A percentile compares a stretch with the other conserved stretches of the same genome.
These are phyloP conservation scores for Stenodema calcarata DNA, from an alignment of 2,888 invertebrate genomes.

Conservation along the genomic window DNA sequence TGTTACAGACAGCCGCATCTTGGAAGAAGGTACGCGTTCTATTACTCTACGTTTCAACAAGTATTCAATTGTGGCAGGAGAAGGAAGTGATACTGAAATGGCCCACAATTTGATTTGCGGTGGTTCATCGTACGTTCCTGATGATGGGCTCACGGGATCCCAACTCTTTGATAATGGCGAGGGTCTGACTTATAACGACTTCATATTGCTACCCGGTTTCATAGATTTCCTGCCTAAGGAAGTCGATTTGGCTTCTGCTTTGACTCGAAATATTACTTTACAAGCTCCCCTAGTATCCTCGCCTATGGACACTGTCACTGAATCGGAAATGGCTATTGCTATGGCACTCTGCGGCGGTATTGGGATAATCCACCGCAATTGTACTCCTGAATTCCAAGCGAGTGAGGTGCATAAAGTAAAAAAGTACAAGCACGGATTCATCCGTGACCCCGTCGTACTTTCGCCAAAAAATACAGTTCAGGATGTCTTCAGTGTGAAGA, in stretches of 20 bases:
- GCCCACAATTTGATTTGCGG: slow-evolving; percentile 61
- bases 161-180: slow-evolving; percentile 84
- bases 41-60: neutral
- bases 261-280: slow-evolving; percentile 86
- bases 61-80: neutral
- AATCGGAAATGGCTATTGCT: slow-evolving; percentile 98
- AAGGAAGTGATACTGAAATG: slow-evolving; percentile 57
- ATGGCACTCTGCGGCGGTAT: slow-evolving; percentile 98
- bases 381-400: slow-evolving; percentile 91
- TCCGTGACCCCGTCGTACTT: slow-evolving; percentile 93
- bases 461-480: slow-evolving; percentile 83
- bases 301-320: slow-evolving; percentile 99
- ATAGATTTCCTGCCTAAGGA: slow-evolving; percentile 94
- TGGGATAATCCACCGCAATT: slow-evolving; percentile 97
- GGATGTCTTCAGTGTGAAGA: slow-evolving; percentile 90
- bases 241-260: slow-evolving; percentile 87
- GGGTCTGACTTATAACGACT: slow-evolving; percentile 95
- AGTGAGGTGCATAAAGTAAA: slow-evolving; percentile 91
- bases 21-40: neutral
- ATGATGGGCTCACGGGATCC: slow-evolving; percentile 84
- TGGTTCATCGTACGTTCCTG: slow-evolving; percentile 61
- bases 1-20: neutral
- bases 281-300: slow-evolving; percentile 95
- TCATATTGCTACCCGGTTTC: slow-evolving; percentile 94
- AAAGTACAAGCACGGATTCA: slow-evolving; percentile 70